phyloP scores from a whole-genome alignment of 2,888 invertebrate genomes.

The Acleris literana region DNA sequence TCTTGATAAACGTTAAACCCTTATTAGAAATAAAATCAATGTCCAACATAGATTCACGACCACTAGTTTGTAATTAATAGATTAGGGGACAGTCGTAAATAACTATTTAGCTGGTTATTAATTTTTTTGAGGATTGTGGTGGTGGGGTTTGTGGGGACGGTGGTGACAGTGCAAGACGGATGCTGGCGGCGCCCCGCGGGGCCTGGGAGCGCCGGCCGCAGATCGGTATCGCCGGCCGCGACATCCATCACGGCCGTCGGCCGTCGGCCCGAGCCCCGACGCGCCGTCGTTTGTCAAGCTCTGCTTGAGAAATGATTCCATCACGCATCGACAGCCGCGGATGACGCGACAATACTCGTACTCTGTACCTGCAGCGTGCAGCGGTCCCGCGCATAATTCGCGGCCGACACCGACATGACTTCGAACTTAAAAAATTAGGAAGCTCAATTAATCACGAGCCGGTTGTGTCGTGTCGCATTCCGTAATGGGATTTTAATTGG shows the following conservation, averaged over 20 bases:
- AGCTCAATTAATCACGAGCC: conserved; percentile 31
- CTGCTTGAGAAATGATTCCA: conserved; percentile 33
- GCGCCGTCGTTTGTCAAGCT: conserved; percentile 29
- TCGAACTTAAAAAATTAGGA: conserved; percentile 36
- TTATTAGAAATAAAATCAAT: conserved; percentile 36
- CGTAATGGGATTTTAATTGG: conserved; percentile 36
- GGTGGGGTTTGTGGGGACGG: conserved; percentile 41
- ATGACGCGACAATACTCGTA: conserved; percentile 10
- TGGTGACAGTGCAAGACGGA: conserved; percentile 69
- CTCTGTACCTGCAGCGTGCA: conserved; percentile 25
- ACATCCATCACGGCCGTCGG: conserved; percentile 31
- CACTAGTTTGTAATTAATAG: conserved; percentile 33
- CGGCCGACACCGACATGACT: conserved; percentile 31
- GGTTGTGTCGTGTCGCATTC: conserved; percentile 20
- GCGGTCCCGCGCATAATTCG: conserved; percentile 41
- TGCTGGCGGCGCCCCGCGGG: conserved; percentile 50
- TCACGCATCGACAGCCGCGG: conserved; percentile 25
- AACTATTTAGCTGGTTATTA: conserved; percentile 23
- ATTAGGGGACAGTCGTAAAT: conserved; percentile 30
- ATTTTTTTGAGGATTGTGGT: background rate
- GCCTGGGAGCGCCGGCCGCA: conserved; percentile 29
- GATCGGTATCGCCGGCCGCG: conserved; percentile 26
- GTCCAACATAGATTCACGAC: conserved; percentile 33
- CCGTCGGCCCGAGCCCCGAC: conserved; percentile 1
- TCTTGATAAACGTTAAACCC: conserved; percentile 33